Evolutionary conservation across 2,113 vertebrate species (phyloP).

Genomic region (Arothron firmamentum): DNA sequence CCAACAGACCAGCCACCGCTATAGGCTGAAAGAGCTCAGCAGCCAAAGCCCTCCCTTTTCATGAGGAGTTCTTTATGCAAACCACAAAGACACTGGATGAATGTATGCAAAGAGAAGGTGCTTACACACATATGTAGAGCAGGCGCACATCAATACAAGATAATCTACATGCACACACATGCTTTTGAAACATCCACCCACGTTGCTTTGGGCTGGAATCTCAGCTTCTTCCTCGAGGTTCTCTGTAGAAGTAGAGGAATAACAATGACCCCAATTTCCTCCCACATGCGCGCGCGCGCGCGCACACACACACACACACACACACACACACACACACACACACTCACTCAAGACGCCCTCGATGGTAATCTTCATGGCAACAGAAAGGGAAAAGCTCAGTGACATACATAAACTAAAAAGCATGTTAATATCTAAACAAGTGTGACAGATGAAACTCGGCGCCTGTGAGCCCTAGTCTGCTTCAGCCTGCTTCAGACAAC

Average conservation of each 20-base stretch:
- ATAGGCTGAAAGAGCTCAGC: conserved; percentile 57
- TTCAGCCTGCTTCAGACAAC: conserved; percentile 7
- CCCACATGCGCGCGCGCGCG: too few relatives aligned
- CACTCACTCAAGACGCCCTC: background rate
- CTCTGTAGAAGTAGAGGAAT: conserved; percentile 27
- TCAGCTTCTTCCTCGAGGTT: conserved; percentile 34
- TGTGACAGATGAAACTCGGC: conserved; percentile 3
- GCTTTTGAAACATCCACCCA: conserved; percentile 30
- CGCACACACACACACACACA: conserved; percentile 24
- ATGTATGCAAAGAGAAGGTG: conserved; percentile 36
- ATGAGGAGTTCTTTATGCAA: conserved; percentile 37
- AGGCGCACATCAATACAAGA: conserved; percentile 14
- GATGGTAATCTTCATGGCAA: conserved; percentile 7
- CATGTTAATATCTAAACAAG: conserved; percentile 27
- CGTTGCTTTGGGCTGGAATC: conserved; percentile 43
- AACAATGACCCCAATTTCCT: conserved; percentile 52
- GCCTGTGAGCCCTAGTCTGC: conserved; percentile 9
- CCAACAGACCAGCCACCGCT: conserved; percentile 64
- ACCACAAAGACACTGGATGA: conserved; percentile 36
- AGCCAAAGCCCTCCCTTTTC: conserved; percentile 27
- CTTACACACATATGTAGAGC: conserved; percentile 3
- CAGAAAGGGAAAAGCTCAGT: conserved; percentile 14
- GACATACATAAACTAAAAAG: conserved; percentile 24
- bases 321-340: conserved; percentile 27
- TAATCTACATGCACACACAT: conserved; percentile 1